Percentiles rank a stretch among this genome's conserved stretches.
Evolutionary conservation across 2,113 vertebrate genomes (phyloP).

Genomic region (Macquaria australasica): DNA sequence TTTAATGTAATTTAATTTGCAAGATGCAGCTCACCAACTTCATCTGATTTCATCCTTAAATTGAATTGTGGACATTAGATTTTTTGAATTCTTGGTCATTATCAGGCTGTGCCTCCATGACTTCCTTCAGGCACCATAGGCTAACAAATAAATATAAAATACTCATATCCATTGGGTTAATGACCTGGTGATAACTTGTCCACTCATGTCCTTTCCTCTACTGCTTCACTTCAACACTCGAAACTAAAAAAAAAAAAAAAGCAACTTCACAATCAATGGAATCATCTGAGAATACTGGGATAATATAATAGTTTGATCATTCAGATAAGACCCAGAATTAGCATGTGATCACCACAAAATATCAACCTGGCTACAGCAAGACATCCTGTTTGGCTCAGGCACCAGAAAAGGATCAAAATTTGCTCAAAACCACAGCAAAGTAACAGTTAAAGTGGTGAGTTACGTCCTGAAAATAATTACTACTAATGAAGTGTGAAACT

Average conservation of each 20-base stretch:
- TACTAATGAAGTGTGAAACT: conserved; percentile 6
- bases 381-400: conserved; percentile 42
- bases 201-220: conserved; percentile 20
- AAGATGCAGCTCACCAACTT: not conserved
- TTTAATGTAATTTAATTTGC: not conserved
- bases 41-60: not conserved
- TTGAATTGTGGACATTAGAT: not conserved
- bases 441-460: not conserved
- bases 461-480: conserved; percentile 23
- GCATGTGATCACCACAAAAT: conserved; percentile 22
- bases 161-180: not conserved
- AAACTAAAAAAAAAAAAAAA: not conserved
- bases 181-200: not conserved
- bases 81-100: not conserved
- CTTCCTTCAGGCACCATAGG: not conserved
- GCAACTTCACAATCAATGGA: not conserved
- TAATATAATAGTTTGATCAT: conserved; percentile 28
- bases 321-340: conserved; percentile 20
- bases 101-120: not conserved
- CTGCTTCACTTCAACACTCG: conserved; percentile 18
- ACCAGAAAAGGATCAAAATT: conserved; percentile 21
- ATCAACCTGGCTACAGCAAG: not conserved
- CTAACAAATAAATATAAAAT: conserved; percentile 7
- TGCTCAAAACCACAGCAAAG: conserved; percentile 14
- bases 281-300: conserved; percentile 17